phyloP scores from a whole-genome alignment of 2,797 vertebrate species.

The Sebastiscus tertius region DNA sequence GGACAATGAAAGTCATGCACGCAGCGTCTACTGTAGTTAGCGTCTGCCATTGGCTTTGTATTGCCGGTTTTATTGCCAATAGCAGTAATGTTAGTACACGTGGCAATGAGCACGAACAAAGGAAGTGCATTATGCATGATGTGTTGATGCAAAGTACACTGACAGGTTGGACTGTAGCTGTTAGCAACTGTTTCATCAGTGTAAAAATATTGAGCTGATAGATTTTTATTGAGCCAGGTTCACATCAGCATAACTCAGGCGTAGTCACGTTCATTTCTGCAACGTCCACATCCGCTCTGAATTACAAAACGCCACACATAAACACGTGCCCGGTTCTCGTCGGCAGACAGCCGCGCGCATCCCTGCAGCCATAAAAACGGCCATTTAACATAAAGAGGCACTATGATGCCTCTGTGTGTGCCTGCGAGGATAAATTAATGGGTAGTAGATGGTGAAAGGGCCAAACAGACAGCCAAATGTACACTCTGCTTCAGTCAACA shows the following conservation, averaged over 20 bases:
- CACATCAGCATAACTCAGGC: constrained; percentile 45
- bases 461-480: constrained; percentile 75
- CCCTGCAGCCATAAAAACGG: constrained; percentile 59
- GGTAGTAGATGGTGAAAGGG: constrained; percentile 71
- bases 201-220: constrained; percentile 35
- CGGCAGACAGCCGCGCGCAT: constrained; percentile 44
- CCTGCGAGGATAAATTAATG: constrained; percentile 69
- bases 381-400: constrained; percentile 73
- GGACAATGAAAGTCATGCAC: constrained; percentile 73
- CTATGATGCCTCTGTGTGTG: constrained; percentile 67
- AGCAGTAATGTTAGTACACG: constrained; percentile 56
- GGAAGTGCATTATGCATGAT: constrained; percentile 35
- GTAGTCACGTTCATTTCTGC: constrained; percentile 31
- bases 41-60: constrained; percentile 49
- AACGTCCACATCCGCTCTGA: constrained; percentile 13
- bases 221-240: constrained; percentile 38
- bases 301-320: constrained; percentile 37
- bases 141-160: constrained; percentile 37
- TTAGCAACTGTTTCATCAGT: constrained; percentile 37
- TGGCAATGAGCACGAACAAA: constrained; percentile 54
- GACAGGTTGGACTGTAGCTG: constrained; percentile 39
- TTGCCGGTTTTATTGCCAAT: constrained; percentile 65
- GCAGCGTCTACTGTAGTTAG: constrained; percentile 29
- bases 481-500: constrained; percentile 69
- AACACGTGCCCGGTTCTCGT: constrained; percentile 35